Evolutionary conservation across 2,888 invertebrate genomes (phyloP).

Genomic region (Euzophera pinguis): DNA sequence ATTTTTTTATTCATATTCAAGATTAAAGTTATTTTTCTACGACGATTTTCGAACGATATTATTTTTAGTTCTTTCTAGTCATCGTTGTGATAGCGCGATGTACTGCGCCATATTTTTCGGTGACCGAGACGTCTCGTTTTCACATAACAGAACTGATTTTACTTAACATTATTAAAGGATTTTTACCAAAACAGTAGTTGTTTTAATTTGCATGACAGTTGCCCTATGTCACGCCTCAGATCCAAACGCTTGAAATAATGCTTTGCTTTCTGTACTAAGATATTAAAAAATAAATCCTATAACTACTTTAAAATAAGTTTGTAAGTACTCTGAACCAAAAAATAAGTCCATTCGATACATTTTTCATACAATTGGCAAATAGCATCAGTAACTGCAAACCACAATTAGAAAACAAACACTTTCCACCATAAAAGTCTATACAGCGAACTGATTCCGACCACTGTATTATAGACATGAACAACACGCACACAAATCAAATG

Average conservation of each 20-base stretch:
- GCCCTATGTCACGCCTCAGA: conserved; percentile 55
- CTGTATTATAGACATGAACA: neutral
- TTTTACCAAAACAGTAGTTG: conserved; percentile 64
- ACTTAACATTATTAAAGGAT: conserved; percentile 75
- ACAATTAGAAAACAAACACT: neutral
- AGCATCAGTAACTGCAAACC: neutral
- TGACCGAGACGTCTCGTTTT: conserved; percentile 67
- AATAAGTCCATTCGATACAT: conserved; percentile 1
- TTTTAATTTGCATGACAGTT: conserved; percentile 71
- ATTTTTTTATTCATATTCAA: conserved; percentile 58
- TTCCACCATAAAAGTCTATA: neutral
- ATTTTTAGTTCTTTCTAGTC: conserved; percentile 52
- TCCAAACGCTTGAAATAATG: conserved; percentile 64
- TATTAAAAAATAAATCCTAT: conserved; percentile 27
- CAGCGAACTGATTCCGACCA: neutral
- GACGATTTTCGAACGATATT: conserved; percentile 52
- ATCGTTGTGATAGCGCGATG: conserved; percentile 60
- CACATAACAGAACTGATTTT: conserved; percentile 76
- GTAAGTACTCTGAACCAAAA: neutral
- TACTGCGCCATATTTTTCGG: conserved; percentile 48
- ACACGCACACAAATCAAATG: neutral
- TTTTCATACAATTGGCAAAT: neutral
- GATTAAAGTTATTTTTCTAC: conserved; percentile 40
- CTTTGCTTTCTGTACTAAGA: conserved; percentile 61
- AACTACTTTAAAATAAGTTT: neutral